Evolutionary conservation across 2,113 vertebrate genomes (phyloP).

Genomic region (Corydoras sp.): DNA sequence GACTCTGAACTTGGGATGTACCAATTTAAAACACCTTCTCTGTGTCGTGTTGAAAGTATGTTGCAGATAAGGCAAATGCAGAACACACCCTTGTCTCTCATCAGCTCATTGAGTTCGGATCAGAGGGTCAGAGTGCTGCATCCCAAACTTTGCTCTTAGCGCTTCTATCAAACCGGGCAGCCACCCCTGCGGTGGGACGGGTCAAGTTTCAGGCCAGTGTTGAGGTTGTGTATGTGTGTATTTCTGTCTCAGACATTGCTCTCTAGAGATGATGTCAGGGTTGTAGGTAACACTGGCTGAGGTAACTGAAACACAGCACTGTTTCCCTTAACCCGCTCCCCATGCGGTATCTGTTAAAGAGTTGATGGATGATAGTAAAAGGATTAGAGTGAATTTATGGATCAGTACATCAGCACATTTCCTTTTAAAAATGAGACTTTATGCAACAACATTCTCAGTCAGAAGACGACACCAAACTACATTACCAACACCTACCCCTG

Average conservation of each 20-base stretch:
- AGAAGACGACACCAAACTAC: too few relatives aligned
- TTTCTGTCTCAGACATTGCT: slow-evolving; percentile 19
- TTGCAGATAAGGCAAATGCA: slow-evolving; percentile 54
- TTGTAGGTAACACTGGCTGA: slow-evolving; percentile 13
- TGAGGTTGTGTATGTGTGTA: slow-evolving; percentile 2
- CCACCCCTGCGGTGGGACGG: background rate
- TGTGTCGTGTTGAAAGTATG: slow-evolving; percentile 53
- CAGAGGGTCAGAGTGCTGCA: slow-evolving; percentile 15
- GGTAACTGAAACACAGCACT: slow-evolving; percentile 24
- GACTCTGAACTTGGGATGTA: slow-evolving; percentile 94
- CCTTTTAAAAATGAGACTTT: too few relatives aligned
- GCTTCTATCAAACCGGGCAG: slow-evolving; percentile 11
- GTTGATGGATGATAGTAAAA: background rate
- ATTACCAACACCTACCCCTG: too few relatives aligned
- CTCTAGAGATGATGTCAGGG: slow-evolving; percentile 22
- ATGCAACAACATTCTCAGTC: too few relatives aligned
- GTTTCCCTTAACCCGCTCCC: background rate
- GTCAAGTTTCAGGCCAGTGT: slow-evolving; percentile 21
- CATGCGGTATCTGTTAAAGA: background rate
- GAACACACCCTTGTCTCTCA: slow-evolving; percentile 68
- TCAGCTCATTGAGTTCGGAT: slow-evolving; percentile 24
- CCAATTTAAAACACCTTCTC: slow-evolving; percentile 88
- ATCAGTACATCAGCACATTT: too few relatives aligned
- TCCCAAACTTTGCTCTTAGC: slow-evolving; percentile 45
- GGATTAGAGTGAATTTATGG: background rate